These are phyloP conservation scores for Cylloceria caligata DNA, from an alignment of 2,888 invertebrate genomes.

Conservation along the genomic window DNA sequence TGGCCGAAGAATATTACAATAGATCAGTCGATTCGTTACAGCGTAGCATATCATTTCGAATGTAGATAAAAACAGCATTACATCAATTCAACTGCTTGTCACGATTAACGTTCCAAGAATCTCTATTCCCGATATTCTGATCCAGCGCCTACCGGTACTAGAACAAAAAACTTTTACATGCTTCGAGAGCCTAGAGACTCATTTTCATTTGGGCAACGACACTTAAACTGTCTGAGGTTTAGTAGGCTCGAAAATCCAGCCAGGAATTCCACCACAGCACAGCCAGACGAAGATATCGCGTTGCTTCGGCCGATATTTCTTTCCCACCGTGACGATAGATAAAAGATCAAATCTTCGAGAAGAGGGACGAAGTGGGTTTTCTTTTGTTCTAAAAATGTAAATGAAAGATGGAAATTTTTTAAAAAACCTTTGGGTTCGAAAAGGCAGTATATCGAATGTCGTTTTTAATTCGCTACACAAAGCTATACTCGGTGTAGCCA, in stretches of 20 bases:
- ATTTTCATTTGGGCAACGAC: background rate
- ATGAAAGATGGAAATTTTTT: background rate
- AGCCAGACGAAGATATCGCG: background rate
- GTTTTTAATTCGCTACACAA: too few species aligned
- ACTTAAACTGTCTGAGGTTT: background rate
- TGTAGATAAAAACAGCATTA: background rate
- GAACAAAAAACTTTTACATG: background rate
- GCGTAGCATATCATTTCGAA: slow-evolving; percentile 1
- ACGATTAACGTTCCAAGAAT: slow-evolving; percentile 23
- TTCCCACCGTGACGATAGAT: slow-evolving; percentile 34
- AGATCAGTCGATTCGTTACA: background rate
- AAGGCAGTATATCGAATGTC: too few species aligned
- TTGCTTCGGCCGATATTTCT: background rate
- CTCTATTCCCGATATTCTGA: background rate
- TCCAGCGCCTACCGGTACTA: background rate
- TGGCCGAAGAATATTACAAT: slow-evolving; percentile 1
- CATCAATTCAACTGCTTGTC: slow-evolving; percentile 30
- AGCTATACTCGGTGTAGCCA: too few species aligned
- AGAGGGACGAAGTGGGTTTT: slow-evolving; percentile 17
- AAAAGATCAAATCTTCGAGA: slow-evolving; percentile 23
- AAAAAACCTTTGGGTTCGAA: background rate
- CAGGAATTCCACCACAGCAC: background rate
- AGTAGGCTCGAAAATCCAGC: background rate
- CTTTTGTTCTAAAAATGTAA: background rate
- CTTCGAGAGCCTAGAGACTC: background rate